These are phyloP conservation scores for Diogma glabrata DNA, from an alignment of 2,888 invertebrate genomes.

Conservation along the genomic window DNA sequence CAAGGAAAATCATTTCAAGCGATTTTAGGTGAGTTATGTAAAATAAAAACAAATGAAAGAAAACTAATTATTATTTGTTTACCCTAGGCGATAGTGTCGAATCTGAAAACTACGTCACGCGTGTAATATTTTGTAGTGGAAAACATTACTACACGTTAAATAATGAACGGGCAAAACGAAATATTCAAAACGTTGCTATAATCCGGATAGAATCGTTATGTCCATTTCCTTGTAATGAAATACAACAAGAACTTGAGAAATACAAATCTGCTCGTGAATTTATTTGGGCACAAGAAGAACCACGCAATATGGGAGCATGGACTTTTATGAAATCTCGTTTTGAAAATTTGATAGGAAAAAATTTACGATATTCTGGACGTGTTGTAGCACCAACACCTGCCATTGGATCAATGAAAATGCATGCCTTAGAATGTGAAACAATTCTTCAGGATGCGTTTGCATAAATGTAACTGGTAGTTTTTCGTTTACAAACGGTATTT, in stretches of 20 bases:
- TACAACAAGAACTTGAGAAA: constrained; percentile 61
- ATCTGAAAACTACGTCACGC: constrained; percentile 49
- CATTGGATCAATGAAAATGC: constrained; percentile 57
- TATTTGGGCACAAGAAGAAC: constrained; percentile 97
- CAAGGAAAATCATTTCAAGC: constrained; percentile 71
- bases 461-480: too few species aligned
- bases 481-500: too few species aligned
- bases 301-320: constrained; percentile 96
- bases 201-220: constrained; percentile 76
- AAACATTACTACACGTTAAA: constrained; percentile 87
- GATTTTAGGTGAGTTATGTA: constrained; percentile 75
- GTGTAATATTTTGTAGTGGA: constrained; percentile 76
- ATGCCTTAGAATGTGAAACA: constrained; percentile 53
- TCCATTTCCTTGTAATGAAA: constrained; percentile 76
- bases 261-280: constrained; percentile 70
- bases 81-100: constrained; percentile 47
- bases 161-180: constrained; percentile 53
- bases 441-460: too few species aligned
- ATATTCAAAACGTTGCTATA: constrained; percentile 64
- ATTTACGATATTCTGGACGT: constrained; percentile 5
- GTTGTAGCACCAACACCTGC: constrained; percentile 50
- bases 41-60: too few species aligned
- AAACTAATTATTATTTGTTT: too few species aligned
- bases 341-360: constrained; percentile 72
- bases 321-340: constrained; percentile 80